Base-by-base conservation (phyloP, 2,888 invertebrate species). In the Agriopis marginaria region DNA sequence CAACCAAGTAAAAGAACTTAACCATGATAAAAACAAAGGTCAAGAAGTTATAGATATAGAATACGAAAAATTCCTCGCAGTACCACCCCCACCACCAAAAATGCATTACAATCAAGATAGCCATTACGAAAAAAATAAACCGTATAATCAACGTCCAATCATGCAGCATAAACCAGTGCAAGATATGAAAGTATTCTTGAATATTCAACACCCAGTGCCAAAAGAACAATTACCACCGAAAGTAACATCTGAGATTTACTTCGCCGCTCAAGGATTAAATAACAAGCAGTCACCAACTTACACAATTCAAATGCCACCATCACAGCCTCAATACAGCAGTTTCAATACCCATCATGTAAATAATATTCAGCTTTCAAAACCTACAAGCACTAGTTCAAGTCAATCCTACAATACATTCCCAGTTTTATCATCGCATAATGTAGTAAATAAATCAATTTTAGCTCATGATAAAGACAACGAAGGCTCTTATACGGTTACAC, bases 201-300 rank as follows among this genome's bases (percentile, higher is more conserved):
- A 93, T 74, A 86, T 92, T 76, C 91, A 93, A 72, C 94, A 93
- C 76, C 93, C 93, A 39, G 82, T 92, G 55, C 88, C 93, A 5
- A 86, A 85, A 60, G 89, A 91, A 59, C 86, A 89, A 70, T 65
- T 81, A 45, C 92, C 92, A 14, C 91, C 92, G 6, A 94, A 93
- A 84, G 89, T 94, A 12, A 94, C 94, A 9, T 94, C 94, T 39
- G 94, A 94, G 80, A 89, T 94, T 68, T 94, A 94, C 75, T 94
- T 90, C 73, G 94, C 94, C 60, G 87, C 94, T 49, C 93, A 94
- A 79, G 82, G 88, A 64, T 88, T 91, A 59, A 89, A 86, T 66
- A 88, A 81, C 68, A 88, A 90, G 51, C 89, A 90, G 5, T 87
- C 89, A 64, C 86, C 92, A 47, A 90, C 91, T 0, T 94, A 92